These are phyloP conservation scores for Heliconius charithonia DNA, from an alignment of 2,888 invertebrate genomes.

Conservation along the genomic window DNA sequence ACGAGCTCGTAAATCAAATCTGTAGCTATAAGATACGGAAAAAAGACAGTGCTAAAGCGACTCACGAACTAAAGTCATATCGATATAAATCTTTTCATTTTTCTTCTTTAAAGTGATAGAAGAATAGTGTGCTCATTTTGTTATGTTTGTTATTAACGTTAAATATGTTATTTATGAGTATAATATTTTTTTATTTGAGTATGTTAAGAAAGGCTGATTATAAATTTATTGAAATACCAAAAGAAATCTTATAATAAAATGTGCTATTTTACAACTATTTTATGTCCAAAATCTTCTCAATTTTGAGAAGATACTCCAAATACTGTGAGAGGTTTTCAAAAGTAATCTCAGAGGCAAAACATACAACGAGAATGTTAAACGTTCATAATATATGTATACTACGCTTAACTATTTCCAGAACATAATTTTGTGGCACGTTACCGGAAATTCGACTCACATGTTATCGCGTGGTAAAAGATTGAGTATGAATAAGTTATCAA, in stretches of 20 bases:
- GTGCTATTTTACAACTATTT: no score
- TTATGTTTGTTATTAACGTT: background rate
- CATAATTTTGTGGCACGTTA: conserved; percentile 37
- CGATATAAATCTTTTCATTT: background rate
- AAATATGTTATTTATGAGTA: background rate
- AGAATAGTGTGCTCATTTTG: background rate
- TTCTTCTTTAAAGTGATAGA: conserved; percentile 4
- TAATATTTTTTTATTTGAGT: background rate
- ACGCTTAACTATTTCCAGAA: conserved; percentile 39
- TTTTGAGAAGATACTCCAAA: conserved; percentile 24
- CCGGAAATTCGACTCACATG: conserved; percentile 37
- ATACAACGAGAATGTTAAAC: conserved; percentile 33
- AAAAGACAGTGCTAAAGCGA: conserved; percentile 40
- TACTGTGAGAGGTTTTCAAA: conserved; percentile 28
- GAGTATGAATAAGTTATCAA: conserved; percentile 26
- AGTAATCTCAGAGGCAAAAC: conserved; percentile 33
- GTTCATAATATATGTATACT: conserved; percentile 5
- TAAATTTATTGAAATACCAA: no score
- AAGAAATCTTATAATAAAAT: no score
- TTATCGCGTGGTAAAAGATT: conserved; percentile 36
- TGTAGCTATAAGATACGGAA: conserved; percentile 36
- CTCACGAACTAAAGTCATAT: conserved; percentile 16
- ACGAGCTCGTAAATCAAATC: conserved; percentile 38
- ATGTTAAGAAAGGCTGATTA: background rate
- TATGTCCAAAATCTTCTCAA: background rate